These are phyloP conservation scores for Chauna torquata DNA, from an alignment of 2,113 vertebrate genomes.

Conservation along the genomic window DNA sequence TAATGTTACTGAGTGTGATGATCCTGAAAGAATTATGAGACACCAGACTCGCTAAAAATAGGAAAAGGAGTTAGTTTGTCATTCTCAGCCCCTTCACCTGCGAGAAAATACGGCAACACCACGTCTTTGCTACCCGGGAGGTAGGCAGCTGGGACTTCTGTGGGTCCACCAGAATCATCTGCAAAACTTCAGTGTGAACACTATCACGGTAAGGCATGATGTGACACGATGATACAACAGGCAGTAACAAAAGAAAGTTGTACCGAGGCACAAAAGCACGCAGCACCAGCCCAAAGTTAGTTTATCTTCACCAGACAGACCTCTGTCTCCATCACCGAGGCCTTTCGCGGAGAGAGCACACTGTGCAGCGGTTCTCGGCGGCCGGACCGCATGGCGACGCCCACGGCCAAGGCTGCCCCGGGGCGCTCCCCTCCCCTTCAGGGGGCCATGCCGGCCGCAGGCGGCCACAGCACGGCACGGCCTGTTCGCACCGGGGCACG, in stretches of 20 bases:
- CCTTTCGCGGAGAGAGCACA: no score
- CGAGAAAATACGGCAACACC: background rate
- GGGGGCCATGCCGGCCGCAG: no score
- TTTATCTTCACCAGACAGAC: no score
- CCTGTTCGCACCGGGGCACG: no score
- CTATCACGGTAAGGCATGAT: fast-evolving
- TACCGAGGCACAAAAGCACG: fast-evolving
- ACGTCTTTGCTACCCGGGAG: background rate
- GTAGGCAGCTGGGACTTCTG: background rate
- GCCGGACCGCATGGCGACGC: no score
- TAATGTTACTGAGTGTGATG: fast-evolving
- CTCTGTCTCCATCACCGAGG: no score
- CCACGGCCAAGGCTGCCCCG: no score
- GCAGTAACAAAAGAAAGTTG: fast-evolving
- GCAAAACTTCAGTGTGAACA: background rate
- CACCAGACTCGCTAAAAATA: background rate
- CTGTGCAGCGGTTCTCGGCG: no score
- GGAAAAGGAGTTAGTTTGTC: background rate
- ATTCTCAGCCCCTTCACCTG: no score
- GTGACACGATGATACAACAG: fast-evolving
- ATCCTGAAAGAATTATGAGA: background rate
- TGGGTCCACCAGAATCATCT: background rate
- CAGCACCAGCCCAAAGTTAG: no score
- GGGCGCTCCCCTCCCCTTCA: no score
- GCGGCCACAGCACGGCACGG: no score